A percentile compares a stretch with the other conserved stretches of the same genome.
Evolutionary conservation across 2,113 vertebrate species (phyloP).

Genomic region (Semnornis frantzii): DNA sequence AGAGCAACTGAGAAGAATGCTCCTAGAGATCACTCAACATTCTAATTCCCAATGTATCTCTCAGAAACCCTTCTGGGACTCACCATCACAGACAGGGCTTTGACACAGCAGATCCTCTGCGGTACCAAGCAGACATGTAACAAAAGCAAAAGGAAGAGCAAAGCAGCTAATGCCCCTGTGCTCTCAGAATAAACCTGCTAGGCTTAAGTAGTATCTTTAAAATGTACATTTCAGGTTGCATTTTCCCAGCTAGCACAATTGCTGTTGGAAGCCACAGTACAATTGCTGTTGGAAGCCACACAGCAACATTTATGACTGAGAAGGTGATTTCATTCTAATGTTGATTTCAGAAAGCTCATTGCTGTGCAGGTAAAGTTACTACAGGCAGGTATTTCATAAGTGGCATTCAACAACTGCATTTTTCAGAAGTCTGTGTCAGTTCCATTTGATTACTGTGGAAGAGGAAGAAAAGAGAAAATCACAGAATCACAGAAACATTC

Average conservation of each 20-base stretch:
- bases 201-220: not conserved
- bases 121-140: not conserved
- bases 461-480: not conserved
- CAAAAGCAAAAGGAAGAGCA: not conserved
- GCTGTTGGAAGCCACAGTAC: not conserved
- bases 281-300: not conserved
- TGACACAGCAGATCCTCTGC: not conserved
- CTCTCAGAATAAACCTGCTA: not conserved
- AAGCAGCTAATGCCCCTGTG: not conserved
- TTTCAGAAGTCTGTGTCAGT: not conserved
- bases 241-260: not conserved
- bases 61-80: not conserved
- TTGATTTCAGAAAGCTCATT: not conserved
- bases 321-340: not conserved
- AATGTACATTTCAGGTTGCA: not conserved
- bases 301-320: not conserved
- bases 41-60: not conserved
- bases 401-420: not conserved
- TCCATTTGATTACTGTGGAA: not conserved
- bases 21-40: not conserved
- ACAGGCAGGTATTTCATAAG: not conserved
- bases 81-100: not conserved
- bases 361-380: not conserved
- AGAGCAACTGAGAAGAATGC: not conserved
- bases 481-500: no score